Base-by-base conservation (phyloP, 1,140 invertebrate genomes). In the Pseudobourletiella spinata region DNA sequence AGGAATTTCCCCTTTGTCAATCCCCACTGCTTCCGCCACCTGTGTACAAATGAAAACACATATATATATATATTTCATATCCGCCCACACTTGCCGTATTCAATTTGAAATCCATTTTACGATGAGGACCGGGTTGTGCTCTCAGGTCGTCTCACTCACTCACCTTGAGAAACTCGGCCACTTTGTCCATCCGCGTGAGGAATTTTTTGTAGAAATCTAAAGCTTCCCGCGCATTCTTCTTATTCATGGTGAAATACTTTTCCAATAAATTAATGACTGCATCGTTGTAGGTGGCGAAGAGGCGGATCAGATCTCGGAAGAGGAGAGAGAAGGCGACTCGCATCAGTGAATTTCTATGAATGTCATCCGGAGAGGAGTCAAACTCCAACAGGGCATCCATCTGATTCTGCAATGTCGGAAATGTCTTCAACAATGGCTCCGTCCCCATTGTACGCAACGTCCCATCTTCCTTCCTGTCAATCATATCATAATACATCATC, bases 201-300 rank as follows among this genome's bases (percentile, higher is more conserved):
- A 99, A 99, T 78, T 95, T 97, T 79, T 99, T 99, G 77, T 99
- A 99, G 66, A 97, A 84, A 75, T 99, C 97, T 72, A 99, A 82
- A 65, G 93, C 95, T 76, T 99, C 95, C 73, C 92, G 84, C 73
- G 68, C 65, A 57, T 62, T 59, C 76, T 99, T 99, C 76, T 98
- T 99, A 78, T 99, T 98, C 95, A 99, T 98, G 76, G 98, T 94
- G 79, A 99, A 99, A 80, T 95, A 99, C 79, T 99, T 96, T 78
- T 95, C 93, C 65, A 99, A 80, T 68, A 99, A 83, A 82, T 99
- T 99, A 72, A 99, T 99, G 70, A 99, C 95, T 68, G 94, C 96
- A 79, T 99, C 96, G 77, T 99, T 99, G 79, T 99, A 99, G 76
- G 95, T 97, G 51, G 96, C 97, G 82, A 99, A 99, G 60, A 99